Base-by-base conservation (phyloP, 2,888 invertebrate species). In the Synergus japonicus region DNA sequence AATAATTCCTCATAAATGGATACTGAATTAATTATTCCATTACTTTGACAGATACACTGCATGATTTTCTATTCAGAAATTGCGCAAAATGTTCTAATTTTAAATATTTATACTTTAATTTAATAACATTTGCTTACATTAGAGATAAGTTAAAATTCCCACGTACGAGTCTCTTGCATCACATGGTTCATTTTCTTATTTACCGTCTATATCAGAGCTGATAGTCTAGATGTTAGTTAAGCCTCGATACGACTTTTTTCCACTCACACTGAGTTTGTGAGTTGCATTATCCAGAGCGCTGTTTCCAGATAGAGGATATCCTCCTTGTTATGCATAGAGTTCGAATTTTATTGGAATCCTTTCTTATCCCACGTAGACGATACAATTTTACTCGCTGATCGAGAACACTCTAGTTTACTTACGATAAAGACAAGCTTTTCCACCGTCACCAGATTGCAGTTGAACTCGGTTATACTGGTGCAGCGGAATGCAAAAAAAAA, bases 61-160 rank as follows among this genome's bases (percentile, higher is more conserved):
- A 3, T 37, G 37, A 37, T 37, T 37, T 37, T 37, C 37, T 37
- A 4, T 37, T 37, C 37, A 37, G 5, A 5, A 37, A 37, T 37
- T 37, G 37, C 5, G 37, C 5, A 37, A 37, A 79, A 78, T 81
- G 63, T 63, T 76, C 77, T 78, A 79, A 79, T 78, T 58, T 66
- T 44, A 63, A 79, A 78, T 79, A 86, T 86, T 87, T 85, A 86
- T 85, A 88, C 83, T 88, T 88, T 88, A 87, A 88, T 82, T 85
- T 88, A 89, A 88, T 87, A 84, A 86, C 81, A 83, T 83, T 85
- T 84, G 82, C 79, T 69, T 54, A 79, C 76, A 80, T 80, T 83
- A 80, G 79, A 77, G 87, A 87, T 83, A 81, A 86, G 88, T 77
- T 78, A 82, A 73, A 80, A 79, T 89, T 89, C 88, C 83, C 89